phyloP scores from a whole-genome alignment of 2,888 invertebrate genomes.

The Limenitis camilla region DNA sequence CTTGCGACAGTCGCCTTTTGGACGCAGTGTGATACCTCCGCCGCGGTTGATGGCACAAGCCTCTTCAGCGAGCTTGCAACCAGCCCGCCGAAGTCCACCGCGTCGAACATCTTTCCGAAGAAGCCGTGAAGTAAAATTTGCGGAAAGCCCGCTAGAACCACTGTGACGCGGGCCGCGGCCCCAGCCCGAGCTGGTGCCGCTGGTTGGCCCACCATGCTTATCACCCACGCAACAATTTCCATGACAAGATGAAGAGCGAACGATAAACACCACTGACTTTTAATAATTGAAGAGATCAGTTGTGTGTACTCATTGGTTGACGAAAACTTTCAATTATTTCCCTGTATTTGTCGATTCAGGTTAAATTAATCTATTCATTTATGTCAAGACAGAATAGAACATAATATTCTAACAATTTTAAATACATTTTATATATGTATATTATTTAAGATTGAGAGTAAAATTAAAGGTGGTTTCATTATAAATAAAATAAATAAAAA shows the following conservation, averaged over 20 bases:
- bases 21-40: conserved; percentile 41
- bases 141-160: conserved; percentile 51
- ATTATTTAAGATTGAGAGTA: no score
- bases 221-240: conserved; percentile 29
- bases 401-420: no score
- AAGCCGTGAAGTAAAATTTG: conserved; percentile 71
- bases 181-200: conserved; percentile 73
- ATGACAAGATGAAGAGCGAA: conserved; percentile 51
- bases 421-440: no score
- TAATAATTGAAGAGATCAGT: conserved; percentile 24
- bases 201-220: conserved; percentile 40
- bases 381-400: no score
- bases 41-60: conserved; percentile 55
- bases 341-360: neutral
- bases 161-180: conserved; percentile 73
- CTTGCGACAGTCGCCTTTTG: conserved; percentile 80
- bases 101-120: conserved; percentile 66
- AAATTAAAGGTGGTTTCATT: no score
- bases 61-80: conserved; percentile 67
- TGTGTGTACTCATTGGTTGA: neutral
- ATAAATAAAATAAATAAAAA: no score
- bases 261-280: conserved; percentile 58
- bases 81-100: conserved; percentile 54
- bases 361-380: no score
- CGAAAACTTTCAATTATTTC: neutral